Conservation (phyloP, 2,888 invertebrate species). For the Pterostichus niger region DNA sequence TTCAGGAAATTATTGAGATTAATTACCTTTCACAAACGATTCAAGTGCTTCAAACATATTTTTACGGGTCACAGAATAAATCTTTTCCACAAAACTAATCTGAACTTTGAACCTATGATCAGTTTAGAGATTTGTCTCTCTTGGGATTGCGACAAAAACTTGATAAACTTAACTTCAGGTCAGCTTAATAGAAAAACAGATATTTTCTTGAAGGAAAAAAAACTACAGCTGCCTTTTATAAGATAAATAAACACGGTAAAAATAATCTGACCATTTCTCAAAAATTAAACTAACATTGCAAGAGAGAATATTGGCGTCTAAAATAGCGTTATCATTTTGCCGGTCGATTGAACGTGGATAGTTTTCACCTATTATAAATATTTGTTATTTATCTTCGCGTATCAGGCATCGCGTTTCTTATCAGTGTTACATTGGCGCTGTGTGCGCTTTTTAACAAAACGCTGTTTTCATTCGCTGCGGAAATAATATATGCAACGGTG, state of each 20-base stretch:
- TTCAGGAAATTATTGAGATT: slow-evolving; percentile 49
- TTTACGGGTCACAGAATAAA: slow-evolving; percentile 29
- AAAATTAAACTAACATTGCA: no score
- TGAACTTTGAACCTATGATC: slow-evolving; percentile 35
- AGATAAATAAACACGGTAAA: no score
- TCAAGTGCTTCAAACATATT: slow-evolving; percentile 36
- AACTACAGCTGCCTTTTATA: no score
- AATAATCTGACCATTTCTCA: no score
- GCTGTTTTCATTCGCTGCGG: slow-evolving; percentile 25
- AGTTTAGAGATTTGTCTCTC: slow-evolving; percentile 38
- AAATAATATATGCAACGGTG: slow-evolving; percentile 40
- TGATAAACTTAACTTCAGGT: slow-evolving; percentile 16
- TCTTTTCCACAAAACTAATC: slow-evolving; percentile 39
- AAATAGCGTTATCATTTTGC: neutral
- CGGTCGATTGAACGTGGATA: neutral
- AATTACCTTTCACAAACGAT: slow-evolving; percentile 46
- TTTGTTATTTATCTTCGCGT: neutral
- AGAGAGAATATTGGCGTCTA: no score
- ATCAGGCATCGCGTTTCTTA: neutral
- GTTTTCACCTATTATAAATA: slow-evolving; percentile 30
- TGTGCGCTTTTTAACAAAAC: slow-evolving; percentile 35
- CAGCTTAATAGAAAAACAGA: neutral
- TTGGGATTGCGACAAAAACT: slow-evolving; percentile 27
- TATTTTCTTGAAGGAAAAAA: no score
- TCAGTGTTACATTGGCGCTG: neutral